Conservation (phyloP, 2,797 vertebrate species). For the Leptodactylus fallax region DNA sequence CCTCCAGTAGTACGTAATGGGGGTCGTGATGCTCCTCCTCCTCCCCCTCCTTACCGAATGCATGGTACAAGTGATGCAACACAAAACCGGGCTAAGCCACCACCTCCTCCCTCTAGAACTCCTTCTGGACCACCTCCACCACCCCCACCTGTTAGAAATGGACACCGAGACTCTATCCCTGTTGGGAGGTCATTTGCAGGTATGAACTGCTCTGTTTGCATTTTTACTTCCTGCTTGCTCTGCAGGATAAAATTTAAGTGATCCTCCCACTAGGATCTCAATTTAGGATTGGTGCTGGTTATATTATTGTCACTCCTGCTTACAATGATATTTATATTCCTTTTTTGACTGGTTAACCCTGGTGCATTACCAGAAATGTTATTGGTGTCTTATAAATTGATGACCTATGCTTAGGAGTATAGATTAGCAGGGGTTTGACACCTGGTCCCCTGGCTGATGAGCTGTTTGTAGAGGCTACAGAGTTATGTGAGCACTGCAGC, state of each 20-base stretch:
- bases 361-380: too few relatives aligned
- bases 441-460: too few relatives aligned
- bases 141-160: slow-evolving; percentile 90
- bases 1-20: slow-evolving; percentile 82
- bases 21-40: slow-evolving; percentile 86
- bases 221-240: neutral
- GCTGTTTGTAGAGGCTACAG: too few relatives aligned
- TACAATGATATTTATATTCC: too few relatives aligned
- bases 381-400: too few relatives aligned
- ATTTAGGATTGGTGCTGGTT: too few relatives aligned
- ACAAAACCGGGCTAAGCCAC: slow-evolving; percentile 68
- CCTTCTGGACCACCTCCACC: slow-evolving; percentile 86
- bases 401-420: too few relatives aligned
- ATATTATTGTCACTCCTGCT: too few relatives aligned
- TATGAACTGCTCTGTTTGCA: slow-evolving; percentile 73
- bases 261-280: too few relatives aligned
- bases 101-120: slow-evolving; percentile 79
- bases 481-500: too few relatives aligned
- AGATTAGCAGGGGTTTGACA: too few relatives aligned
- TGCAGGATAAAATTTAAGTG: neutral
- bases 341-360: too few relatives aligned
- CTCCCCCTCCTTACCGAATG: slow-evolving; percentile 83
- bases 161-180: slow-evolving; percentile 83
- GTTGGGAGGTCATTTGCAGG: slow-evolving; percentile 84
- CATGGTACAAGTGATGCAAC: slow-evolving; percentile 82